Evolutionary conservation across 2,113 vertebrate genomes (phyloP), one percentile per base, ranked within the genome.

Genomic region (Camelus bactrianus): DNA sequence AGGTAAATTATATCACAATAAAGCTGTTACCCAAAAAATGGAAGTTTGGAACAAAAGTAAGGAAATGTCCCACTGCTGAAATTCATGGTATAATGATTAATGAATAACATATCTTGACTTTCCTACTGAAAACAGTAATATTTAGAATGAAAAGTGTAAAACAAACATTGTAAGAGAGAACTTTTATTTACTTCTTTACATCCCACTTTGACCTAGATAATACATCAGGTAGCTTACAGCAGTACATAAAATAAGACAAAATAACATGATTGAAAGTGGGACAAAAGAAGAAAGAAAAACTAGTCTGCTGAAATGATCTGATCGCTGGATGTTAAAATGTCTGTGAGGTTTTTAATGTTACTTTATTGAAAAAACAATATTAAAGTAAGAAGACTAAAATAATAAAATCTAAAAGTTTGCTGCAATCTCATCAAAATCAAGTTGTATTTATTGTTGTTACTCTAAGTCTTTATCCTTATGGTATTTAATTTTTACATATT

Each of bases 101-200:
- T 67, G 38, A 10, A 19, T 75, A 90, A 88, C n/a, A 79, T 48
- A 42, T 69, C 89, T 88, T 81, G n/a, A 73, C 76, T 88, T 90
- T 75, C 52, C 35, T 65, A 80, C n/a, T 94, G 65, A 88, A 92
- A 81, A 76, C 65, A 85, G 65, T 83, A 76, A 58, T 73, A 89
- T 65, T 92, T 35, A 94, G 48, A 94, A 84, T 88, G 46, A 89
- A 95, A 89, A 89, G 92, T 52, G 52, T 88, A 94, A 92, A 97
- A 95, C 72, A 97, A 97, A 95, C 92, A 94, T 35, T 88, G 10
- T 88, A 94, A 95, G 64, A 95, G 64, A 92, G 56, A 89, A 84
- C n/a, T 30, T 92, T 73, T 38, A 82, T 42, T 83, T 83, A 62
- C 17, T 92, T 64, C 38, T 7, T 73, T 64, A 76, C 19, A 76